These are phyloP conservation scores for Phyllotreta cruciferae DNA, from an alignment of 2,888 invertebrate genomes.

Conservation along the genomic window DNA sequence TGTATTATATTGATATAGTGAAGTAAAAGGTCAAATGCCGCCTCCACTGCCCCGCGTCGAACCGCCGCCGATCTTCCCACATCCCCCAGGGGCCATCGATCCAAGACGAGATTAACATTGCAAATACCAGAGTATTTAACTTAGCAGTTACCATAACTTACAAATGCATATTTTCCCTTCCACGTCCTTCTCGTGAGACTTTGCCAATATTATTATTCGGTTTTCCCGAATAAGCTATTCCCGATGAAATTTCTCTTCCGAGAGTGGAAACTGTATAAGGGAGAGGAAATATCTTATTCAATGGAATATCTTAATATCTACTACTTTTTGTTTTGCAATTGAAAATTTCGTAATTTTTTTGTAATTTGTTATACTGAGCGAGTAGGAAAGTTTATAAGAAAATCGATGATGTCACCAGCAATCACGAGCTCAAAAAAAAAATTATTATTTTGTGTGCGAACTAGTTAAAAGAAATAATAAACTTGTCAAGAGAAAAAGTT, in stretches of 20 bases:
- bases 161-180: constrained; percentile 29
- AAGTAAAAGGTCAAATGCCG: not conserved
- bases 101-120: constrained; percentile 39
- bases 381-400: no score
- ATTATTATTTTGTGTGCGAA: no score
- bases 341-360: no score
- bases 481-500: no score
- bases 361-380: no score
- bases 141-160: constrained; percentile 42
- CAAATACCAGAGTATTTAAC: constrained; percentile 43
- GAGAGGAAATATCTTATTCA: constrained; percentile 27
- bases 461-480: no score
- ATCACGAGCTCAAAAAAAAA: no score
- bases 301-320: constrained; percentile 30
- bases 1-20: no score
- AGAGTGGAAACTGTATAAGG: constrained; percentile 17
- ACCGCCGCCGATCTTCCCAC: constrained; percentile 18
- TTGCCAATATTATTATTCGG: constrained; percentile 33
- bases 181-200: constrained; percentile 27
- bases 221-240: constrained; percentile 32
- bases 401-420: no score
- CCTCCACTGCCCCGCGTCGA: constrained; percentile 19
- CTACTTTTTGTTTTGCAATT: constrained; percentile 16
- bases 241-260: constrained; percentile 28
- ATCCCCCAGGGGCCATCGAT: constrained; percentile 25